Percentiles rank a stretch among this genome's conserved stretches.
These are phyloP conservation scores for Tetragonisca angustula DNA, from an alignment of 2,888 invertebrate genomes.

Conservation along the genomic window DNA sequence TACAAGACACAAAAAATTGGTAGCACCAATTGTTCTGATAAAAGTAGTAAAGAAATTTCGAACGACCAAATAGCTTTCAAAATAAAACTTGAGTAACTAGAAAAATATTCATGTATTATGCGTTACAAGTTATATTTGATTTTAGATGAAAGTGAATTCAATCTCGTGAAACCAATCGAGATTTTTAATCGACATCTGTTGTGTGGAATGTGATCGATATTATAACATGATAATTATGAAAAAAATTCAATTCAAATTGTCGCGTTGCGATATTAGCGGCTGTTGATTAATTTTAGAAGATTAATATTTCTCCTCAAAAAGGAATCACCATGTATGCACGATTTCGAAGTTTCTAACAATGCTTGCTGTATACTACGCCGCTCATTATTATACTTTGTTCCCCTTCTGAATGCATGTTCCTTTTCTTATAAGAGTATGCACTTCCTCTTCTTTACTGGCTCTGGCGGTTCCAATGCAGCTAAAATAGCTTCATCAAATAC, in stretches of 20 bases:
- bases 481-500: slow-evolving; percentile 99
- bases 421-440: slow-evolving; percentile 90
- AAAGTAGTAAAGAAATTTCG: neutral
- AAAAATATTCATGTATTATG: slow-evolving; percentile 58
- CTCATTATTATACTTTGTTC: slow-evolving; percentile 51
- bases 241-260: slow-evolving; percentile 49
- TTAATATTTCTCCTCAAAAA: slow-evolving; percentile 38
- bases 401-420: slow-evolving; percentile 43
- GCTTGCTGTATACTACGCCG: slow-evolving; percentile 63
- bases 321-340: slow-evolving; percentile 50
- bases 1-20: slow-evolving; percentile 26
- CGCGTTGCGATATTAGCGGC: slow-evolving; percentile 55
- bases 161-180: slow-evolving; percentile 10
- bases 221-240: slow-evolving; percentile 25
- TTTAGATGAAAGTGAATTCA: slow-evolving; percentile 12
- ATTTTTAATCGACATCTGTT: slow-evolving; percentile 29
- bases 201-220: slow-evolving; percentile 62
- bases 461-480: slow-evolving; percentile 98
- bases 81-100: slow-evolving; percentile 2
- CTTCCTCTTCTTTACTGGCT: slow-evolving; percentile 96
- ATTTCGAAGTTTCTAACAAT: slow-evolving; percentile 53
- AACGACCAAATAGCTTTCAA: slow-evolving; percentile 5
- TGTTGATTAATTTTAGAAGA: slow-evolving; percentile 29
- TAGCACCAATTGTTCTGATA: slow-evolving; percentile 63
- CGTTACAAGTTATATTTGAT: slow-evolving; percentile 9